Base-by-base conservation (phyloP, 2,113 vertebrate genomes). In the Alces alces region DNA sequence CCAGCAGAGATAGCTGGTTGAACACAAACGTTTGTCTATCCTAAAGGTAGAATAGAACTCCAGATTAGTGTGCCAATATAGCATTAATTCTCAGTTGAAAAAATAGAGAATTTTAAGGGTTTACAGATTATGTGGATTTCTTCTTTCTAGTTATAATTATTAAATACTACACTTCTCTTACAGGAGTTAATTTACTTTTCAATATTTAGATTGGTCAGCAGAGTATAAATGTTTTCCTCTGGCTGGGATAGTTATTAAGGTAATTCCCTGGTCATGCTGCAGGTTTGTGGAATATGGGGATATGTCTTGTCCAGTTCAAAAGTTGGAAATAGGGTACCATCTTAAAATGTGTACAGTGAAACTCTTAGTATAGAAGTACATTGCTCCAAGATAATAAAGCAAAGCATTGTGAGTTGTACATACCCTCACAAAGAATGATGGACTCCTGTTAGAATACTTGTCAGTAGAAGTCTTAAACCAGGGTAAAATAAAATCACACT, bases 151-250 rank as follows among this genome's bases (percentile, higher is more conserved):
- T 84, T 85, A 39, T 36, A 82, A 55, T 94, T 93, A 82, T 85
- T 64, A 86, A 93, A n/a, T 94, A 73, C 33, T 61, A 80, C n/a
- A n/a, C 90, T 93, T 95, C 43, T 93, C 43, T 93, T 86, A 30
- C 2, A 19, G 86, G 55, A 85, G 17, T 94, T 96, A 66, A 36
- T 83, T 95, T 97, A 47, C 27, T 54, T 60, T 73, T 47, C 52
- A 85, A 3, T 93, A 78, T 73, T 96, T 33, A 95, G 13, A 45
- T 87, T 97, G 83, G 8, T 60, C 89, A 91, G 79, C 43, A 93
- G 54, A 86, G 15, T 96, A 43, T 58, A 78, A 66, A 93, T 90
- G 14, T 95, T 89, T 79, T 64, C 39, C 4, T 14, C 23, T 60
- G 15, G 61, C 50, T 95, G 70, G 17, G 28, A 45, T 97, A 90